A percentile compares a stretch with the other conserved stretches of the same genome.
Conservation (phyloP, 2,888 invertebrate species). For the Latheticus oryzae region DNA sequence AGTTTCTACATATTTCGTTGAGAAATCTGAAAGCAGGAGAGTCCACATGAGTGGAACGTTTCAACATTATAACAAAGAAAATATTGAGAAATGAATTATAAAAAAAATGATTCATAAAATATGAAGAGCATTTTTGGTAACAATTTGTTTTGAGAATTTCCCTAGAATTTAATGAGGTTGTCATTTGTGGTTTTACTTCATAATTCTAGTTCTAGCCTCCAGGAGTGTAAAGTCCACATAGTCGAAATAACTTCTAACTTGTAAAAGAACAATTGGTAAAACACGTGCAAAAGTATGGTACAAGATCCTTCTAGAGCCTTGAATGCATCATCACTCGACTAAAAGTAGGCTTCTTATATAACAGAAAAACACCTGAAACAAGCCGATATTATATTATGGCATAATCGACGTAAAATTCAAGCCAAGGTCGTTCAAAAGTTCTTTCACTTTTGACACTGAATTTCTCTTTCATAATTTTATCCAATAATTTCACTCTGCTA, state of each 20-base stretch:
- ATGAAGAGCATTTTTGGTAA: not conserved
- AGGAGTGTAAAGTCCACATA: too few species aligned
- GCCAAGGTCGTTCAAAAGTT: constrained; percentile 57
- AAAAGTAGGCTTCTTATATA: constrained; percentile 35
- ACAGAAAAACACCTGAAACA: constrained; percentile 23
- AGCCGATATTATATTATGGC: constrained; percentile 37
- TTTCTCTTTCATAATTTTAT: constrained; percentile 53
- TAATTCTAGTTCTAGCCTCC: too few species aligned
- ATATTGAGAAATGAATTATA: constrained; percentile 36
- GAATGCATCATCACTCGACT: constrained; percentile 13
- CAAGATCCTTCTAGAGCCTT: constrained; percentile 10
- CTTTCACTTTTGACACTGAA: constrained; percentile 63
- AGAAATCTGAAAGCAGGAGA: constrained; percentile 42
- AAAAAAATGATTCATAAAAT: constrained; percentile 34
- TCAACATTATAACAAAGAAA: constrained; percentile 40
- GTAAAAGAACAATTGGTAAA: not conserved
- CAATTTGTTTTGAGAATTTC: not conserved
- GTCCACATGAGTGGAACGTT: constrained; percentile 42
- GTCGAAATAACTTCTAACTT: constrained; percentile 4
- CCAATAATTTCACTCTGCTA: constrained; percentile 21
- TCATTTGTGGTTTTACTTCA: too few species aligned
- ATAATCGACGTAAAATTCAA: constrained; percentile 45
- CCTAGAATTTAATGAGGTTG: not conserved
- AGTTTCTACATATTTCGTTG: constrained; percentile 38
- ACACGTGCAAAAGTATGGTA: constrained; percentile 1